These are phyloP conservation scores for Smittia sp. DNA, from an alignment of 2,888 invertebrate genomes.

Conservation along the genomic window DNA sequence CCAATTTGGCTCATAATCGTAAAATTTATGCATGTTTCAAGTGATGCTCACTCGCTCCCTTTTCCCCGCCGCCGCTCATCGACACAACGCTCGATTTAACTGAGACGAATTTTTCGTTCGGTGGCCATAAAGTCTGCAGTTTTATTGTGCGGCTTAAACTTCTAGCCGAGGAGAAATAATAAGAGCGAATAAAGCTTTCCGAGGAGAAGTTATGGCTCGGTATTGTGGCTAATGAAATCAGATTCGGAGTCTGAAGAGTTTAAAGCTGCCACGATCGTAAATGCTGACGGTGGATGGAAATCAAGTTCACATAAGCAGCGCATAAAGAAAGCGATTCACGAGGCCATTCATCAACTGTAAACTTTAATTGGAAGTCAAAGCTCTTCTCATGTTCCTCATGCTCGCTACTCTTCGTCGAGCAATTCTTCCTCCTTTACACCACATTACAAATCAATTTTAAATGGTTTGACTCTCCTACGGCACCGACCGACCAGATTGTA, in stretches of 20 bases:
- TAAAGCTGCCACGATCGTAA: not conserved
- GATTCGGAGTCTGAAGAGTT: not conserved
- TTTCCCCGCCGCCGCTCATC: not conserved
- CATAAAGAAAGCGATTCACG: not conserved
- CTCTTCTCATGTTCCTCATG: constrained; percentile 3
- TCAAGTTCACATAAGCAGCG: not conserved
- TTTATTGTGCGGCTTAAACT: constrained; percentile 15
- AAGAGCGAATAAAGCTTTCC: constrained; percentile 2
- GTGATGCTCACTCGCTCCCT: not conserved
- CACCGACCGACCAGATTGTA: constrained; percentile 17
- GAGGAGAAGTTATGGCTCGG: not conserved
- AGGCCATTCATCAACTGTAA: constrained; percentile 22
- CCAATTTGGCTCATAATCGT: constrained; percentile 26
- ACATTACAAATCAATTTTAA: constrained; percentile 41
- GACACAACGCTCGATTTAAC: constrained; percentile 11
- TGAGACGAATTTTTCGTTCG: constrained; percentile 17
- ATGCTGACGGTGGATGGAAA: not conserved
- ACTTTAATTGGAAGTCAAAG: constrained; percentile 27
- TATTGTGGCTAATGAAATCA: constrained; percentile 5
- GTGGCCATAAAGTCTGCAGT: constrained; percentile 21
- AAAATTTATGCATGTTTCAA: constrained; percentile 21
- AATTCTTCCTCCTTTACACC: not conserved
- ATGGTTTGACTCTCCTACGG: constrained; percentile 20
- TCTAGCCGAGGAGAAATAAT: not conserved
- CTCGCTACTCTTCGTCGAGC: not conserved